Conservation (phyloP, 2,113 vertebrate species). For the Hippopotamus amphibius region DNA sequence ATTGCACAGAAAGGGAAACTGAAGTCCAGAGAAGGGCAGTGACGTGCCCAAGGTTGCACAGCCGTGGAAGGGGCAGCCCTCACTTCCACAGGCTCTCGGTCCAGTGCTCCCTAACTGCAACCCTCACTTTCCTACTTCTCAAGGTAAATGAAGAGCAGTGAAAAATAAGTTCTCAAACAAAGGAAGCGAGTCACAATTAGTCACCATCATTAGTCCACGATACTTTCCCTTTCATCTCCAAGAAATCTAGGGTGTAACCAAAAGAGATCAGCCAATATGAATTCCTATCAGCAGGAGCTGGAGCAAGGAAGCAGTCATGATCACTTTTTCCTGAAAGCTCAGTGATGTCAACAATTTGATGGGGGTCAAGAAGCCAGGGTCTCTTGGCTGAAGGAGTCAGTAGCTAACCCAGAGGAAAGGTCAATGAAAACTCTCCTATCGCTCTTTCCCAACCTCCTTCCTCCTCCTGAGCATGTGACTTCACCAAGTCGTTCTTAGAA, state of each 20-base stretch:
- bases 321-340: slow-evolving; percentile 54
- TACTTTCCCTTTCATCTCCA: slow-evolving; percentile 70
- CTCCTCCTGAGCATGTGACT: background rate
- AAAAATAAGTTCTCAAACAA: slow-evolving; percentile 48
- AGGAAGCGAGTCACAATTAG: slow-evolving; percentile 67
- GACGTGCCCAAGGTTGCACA: background rate
- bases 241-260: slow-evolving; percentile 20
- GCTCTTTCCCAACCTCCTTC: slow-evolving; percentile 5
- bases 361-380: slow-evolving; percentile 32
- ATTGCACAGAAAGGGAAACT: background rate
- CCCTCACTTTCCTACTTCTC: slow-evolving; percentile 33
- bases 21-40: background rate
- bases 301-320: slow-evolving; percentile 40
- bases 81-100: background rate
- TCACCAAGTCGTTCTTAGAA: background rate
- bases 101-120: background rate
- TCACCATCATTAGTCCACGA: background rate
- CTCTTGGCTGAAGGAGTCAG: slow-evolving; percentile 8
- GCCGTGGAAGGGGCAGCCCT: background rate
- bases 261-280: slow-evolving; percentile 7
- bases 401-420: background rate
- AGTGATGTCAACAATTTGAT: background rate
- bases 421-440: slow-evolving; percentile 23
- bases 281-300: slow-evolving; percentile 23
- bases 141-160: background rate